Conservation (phyloP, 1,140 invertebrate species). For the Manduca sexta region DNA sequence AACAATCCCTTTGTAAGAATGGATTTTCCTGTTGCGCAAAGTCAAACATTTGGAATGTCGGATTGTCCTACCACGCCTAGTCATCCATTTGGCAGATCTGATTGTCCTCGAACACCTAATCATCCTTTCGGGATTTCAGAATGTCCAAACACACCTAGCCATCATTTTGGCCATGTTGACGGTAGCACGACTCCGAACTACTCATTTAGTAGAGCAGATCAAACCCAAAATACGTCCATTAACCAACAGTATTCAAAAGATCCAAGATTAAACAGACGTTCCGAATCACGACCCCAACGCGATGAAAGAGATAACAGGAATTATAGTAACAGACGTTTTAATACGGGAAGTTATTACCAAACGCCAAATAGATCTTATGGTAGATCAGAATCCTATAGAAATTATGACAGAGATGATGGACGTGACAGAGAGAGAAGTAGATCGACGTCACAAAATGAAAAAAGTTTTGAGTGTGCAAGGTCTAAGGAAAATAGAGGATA, state of each 20-base stretch:
- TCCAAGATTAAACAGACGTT: slow-evolving; percentile 42
- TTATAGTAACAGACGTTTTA: slow-evolving; percentile 19
- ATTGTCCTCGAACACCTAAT: slow-evolving; percentile 20
- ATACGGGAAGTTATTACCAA: slow-evolving; percentile 12
- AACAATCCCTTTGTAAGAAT: slow-evolving; percentile 27
- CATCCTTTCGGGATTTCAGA: slow-evolving; percentile 29
- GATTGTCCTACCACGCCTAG: slow-evolving; percentile 25
- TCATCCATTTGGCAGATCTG: slow-evolving; percentile 30
- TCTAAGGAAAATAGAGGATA: slow-evolving; percentile 26
- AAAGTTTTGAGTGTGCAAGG: slow-evolving; percentile 18
- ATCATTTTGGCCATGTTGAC: slow-evolving; percentile 28
- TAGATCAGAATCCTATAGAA: slow-evolving; percentile 19
- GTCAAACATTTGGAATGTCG: slow-evolving; percentile 19
- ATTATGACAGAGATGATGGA: slow-evolving; percentile 16
- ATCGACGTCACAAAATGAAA: slow-evolving; percentile 19
- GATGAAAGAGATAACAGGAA: slow-evolving; percentile 25
- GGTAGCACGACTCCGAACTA: slow-evolving; percentile 27
- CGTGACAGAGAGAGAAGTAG: slow-evolving; percentile 22
- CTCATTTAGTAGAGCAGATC: slow-evolving; percentile 29
- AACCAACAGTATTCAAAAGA: slow-evolving; percentile 28
- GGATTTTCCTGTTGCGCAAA: slow-evolving; percentile 26
- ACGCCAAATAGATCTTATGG: slow-evolving; percentile 16
- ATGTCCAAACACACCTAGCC: slow-evolving; percentile 26
- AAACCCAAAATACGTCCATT: slow-evolving; percentile 18
- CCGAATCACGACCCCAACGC: slow-evolving; percentile 18